phyloP scores from a whole-genome alignment of 2,113 vertebrate species.

The Narcine bancroftii region DNA sequence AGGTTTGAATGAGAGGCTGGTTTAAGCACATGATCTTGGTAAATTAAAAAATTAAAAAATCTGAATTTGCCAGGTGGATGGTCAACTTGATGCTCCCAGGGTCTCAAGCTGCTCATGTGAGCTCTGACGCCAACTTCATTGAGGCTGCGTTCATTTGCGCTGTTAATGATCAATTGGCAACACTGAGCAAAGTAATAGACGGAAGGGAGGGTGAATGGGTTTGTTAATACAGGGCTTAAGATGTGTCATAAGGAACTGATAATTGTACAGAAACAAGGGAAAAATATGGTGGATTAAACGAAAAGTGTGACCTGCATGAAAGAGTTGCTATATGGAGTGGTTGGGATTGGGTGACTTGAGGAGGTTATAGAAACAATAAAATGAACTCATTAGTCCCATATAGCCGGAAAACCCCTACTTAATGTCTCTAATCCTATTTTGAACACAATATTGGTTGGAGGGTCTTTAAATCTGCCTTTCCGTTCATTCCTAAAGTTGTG shows the following conservation, averaged over 20 bases:
- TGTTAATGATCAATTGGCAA: no score
- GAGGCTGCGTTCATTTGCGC: no score
- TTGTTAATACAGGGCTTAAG: not conserved
- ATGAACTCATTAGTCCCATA: not conserved
- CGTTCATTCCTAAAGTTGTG: slow-evolving; percentile 63
- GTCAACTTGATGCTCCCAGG: no score
- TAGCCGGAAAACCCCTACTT: not conserved
- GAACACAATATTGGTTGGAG: not conserved
- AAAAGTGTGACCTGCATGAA: not conserved
- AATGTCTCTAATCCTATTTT: not conserved
- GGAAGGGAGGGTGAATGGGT: no score
- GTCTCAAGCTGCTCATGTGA: no score
- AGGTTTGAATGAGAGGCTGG: no score
- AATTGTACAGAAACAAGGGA: not conserved
- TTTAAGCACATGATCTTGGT: no score
- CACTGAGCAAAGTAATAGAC: no score
- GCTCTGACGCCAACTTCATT: no score
- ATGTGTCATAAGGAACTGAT: not conserved
- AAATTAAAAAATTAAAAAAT: no score
- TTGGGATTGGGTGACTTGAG: not conserved
- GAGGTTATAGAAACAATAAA: not conserved
- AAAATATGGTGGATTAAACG: not conserved
- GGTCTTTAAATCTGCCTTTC: not conserved
- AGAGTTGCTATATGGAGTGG: not conserved
- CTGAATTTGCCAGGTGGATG: no score